Evolutionary conservation across 1,140 invertebrate genomes (phyloP).

Genomic region (Prorops nasuta): DNA sequence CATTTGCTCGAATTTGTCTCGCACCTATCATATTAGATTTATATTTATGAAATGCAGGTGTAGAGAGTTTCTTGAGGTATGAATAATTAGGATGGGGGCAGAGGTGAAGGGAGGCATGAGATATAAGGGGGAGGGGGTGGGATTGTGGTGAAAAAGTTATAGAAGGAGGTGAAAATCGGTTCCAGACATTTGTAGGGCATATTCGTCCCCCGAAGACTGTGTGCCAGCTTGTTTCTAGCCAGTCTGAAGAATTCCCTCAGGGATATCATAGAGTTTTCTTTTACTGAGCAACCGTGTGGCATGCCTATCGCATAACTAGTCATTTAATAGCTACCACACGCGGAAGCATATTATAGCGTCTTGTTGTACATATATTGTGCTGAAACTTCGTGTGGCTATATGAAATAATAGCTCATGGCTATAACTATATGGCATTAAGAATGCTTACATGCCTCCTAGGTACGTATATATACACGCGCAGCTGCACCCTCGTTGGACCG

Average conservation of each 20-base stretch:
- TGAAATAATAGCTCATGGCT: conserved; percentile 6
- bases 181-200: too few species aligned
- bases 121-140: too few species aligned
- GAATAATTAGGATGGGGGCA: not conserved
- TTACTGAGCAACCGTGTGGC: not conserved
- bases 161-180: not conserved
- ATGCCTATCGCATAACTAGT: conserved; percentile 32
- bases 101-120: not conserved
- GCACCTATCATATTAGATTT: too few species aligned
- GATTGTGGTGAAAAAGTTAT: too few species aligned
- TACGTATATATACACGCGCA: not conserved
- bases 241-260: not conserved
- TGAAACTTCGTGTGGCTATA: too few species aligned
- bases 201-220: not conserved
- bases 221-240: not conserved
- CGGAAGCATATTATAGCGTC: conserved; percentile 33
- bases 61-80: not conserved
- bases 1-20: too few species aligned
- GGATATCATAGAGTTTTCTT: not conserved
- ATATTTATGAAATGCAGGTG: too few species aligned
- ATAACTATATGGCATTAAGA: conserved; percentile 22
- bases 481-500: conserved; percentile 1
- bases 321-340: conserved; percentile 38
- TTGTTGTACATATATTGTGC: conserved; percentile 29
- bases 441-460: conserved; percentile 15